phyloP scores from a whole-genome alignment of 1,140 invertebrate species.

The Rhizoglyphus robini region DNA sequence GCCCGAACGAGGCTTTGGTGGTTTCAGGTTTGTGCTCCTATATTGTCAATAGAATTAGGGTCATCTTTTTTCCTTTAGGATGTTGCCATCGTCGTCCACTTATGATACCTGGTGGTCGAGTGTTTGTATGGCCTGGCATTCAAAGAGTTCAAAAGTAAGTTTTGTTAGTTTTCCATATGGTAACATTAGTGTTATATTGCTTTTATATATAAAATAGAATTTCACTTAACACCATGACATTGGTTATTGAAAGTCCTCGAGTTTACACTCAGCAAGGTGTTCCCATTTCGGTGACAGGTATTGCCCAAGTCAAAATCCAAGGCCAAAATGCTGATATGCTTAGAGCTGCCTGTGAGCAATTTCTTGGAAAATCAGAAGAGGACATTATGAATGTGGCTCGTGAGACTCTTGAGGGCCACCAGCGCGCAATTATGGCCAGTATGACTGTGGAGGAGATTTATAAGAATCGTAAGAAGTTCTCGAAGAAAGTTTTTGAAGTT shows the following conservation, averaged over 20 bases:
- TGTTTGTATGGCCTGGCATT: conserved; percentile 89
- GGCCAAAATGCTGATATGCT: conserved; percentile 95
- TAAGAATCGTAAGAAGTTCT: conserved; percentile 96
- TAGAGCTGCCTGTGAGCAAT: conserved; percentile 87
- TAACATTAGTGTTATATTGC: neutral
- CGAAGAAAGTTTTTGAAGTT: conserved; percentile 88
- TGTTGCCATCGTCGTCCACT: conserved; percentile 80
- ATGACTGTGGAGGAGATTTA: conserved; percentile 99
- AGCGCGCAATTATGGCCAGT: conserved; percentile 94
- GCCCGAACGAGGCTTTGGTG: conserved; percentile 89
- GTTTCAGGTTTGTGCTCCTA: conserved; percentile 63
- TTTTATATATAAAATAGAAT: conserved; percentile 44
- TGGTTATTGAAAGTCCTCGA: conserved; percentile 43
- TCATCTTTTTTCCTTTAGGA: conserved; percentile 44
- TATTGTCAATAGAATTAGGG: neutral
- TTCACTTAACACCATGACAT: conserved; percentile 88
- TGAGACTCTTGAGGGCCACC: conserved; percentile 91
- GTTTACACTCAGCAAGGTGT: conserved; percentile 94
- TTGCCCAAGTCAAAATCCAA: conserved; percentile 95
- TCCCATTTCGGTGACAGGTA: conserved; percentile 89
- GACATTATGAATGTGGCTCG: conserved; percentile 86
- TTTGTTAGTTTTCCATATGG: no score
- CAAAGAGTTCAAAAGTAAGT: conserved; percentile 78
- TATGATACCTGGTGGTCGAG: conserved; percentile 80
- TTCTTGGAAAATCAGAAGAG: conserved; percentile 74